Conservation (phyloP, 2,888 invertebrate genomes). For the Tricholauxania praeusta region DNA sequence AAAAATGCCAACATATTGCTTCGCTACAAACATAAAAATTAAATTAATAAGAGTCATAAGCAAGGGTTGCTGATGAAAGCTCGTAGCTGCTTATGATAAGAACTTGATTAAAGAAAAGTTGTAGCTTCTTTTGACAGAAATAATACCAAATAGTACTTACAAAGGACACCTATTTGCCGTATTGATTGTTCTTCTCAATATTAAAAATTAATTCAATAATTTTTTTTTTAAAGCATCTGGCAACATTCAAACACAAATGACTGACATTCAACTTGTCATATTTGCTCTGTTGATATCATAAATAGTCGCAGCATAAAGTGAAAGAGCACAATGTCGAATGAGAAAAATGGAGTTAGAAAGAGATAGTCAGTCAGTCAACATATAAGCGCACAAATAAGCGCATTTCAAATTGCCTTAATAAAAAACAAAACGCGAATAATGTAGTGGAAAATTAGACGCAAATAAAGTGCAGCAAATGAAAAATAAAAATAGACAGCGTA, state of each 20-base stretch:
- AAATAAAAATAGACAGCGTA: not conserved
- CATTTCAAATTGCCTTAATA: conserved; percentile 16
- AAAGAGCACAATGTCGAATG: not conserved
- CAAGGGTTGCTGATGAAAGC: too few species aligned
- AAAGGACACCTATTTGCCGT: too few species aligned
- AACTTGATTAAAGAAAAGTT: too few species aligned
- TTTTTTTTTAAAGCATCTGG: not conserved
- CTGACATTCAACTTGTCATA: conserved; percentile 20
- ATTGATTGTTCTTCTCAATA: too few species aligned
- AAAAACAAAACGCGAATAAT: conserved; percentile 25
- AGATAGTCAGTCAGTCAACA: not conserved
- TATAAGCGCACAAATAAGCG: not conserved
- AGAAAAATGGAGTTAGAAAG: not conserved
- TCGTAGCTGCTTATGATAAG: too few species aligned
- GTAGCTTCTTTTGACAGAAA: too few species aligned
- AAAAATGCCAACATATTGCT: too few species aligned
- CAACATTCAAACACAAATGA: not conserved
- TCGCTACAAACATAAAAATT: too few species aligned
- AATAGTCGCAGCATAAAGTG: conserved; percentile 2
- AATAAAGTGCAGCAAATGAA: not conserved
- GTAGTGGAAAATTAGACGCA: conserved; percentile 18
- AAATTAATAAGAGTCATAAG: too few species aligned
- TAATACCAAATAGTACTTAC: too few species aligned
- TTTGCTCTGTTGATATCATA: not conserved
- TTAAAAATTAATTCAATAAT: too few species aligned